phyloP scores from a whole-genome alignment of 2,888 invertebrate genomes.

The Diloba caeruleocephala region DNA sequence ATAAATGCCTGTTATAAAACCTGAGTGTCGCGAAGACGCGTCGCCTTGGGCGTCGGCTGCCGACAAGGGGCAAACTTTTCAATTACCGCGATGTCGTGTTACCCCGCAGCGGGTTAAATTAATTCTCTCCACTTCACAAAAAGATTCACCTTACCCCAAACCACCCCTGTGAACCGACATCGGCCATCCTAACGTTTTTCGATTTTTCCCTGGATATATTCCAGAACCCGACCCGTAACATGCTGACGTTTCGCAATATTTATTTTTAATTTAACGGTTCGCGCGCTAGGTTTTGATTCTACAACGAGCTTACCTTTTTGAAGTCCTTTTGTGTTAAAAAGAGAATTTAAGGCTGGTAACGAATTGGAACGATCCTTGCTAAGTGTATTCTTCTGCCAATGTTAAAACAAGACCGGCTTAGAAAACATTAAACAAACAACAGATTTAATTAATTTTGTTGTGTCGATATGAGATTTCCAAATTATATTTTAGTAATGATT shows the following conservation, averaged over 20 bases:
- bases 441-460: conserved; percentile 38
- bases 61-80: conserved; percentile 89
- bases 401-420: conserved; percentile 28
- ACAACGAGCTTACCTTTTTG: conserved; percentile 78
- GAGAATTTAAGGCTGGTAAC: conserved; percentile 68
- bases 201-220: conserved; percentile 77
- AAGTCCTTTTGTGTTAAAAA: conserved; percentile 78
- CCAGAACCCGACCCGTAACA: conserved; percentile 79
- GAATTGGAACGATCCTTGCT: conserved; percentile 64
- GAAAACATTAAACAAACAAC: conserved; percentile 31
- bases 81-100: conserved; percentile 88
- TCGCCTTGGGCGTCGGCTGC: conserved; percentile 69
- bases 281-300: conserved; percentile 83
- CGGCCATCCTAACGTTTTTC: conserved; percentile 74
- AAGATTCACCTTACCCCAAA: conserved; percentile 86
- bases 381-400: conserved; percentile 47
- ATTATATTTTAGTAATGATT: no score
- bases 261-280: conserved; percentile 88
- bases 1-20: conserved; percentile 61
- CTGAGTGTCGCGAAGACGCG: conserved; percentile 71
- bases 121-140: conserved; percentile 89
- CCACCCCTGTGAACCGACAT: conserved; percentile 77
- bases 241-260: conserved; percentile 88
- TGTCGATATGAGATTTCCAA: no score
- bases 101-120: conserved; percentile 90